Conservation (phyloP, 2,797 vertebrate genomes). For the Halcyon badia region DNA sequence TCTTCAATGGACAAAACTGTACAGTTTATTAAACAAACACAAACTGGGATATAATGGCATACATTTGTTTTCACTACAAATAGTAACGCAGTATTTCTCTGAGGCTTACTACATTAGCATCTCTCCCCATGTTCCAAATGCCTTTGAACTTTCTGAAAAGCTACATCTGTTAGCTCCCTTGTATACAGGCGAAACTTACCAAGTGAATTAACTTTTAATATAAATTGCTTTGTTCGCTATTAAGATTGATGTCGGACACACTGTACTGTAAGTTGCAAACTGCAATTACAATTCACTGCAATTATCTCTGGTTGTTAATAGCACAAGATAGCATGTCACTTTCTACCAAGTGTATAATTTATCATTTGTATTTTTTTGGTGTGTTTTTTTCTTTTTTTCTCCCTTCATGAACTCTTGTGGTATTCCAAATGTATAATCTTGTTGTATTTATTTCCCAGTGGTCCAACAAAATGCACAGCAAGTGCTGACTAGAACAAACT, state of each 20-base stretch:
- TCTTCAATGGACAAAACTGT: constrained; percentile 66
- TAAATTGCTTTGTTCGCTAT: constrained; percentile 87
- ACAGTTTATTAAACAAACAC: constrained; percentile 83
- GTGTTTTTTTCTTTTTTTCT: constrained; percentile 63
- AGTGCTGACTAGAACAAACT: constrained; percentile 93
- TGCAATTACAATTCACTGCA: constrained; percentile 94
- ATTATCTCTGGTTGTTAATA: constrained; percentile 97
- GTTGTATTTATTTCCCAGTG: constrained; percentile 94
- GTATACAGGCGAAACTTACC: constrained; percentile 81
- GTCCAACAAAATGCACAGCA: constrained; percentile 91
- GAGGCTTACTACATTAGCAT: constrained; percentile 81
- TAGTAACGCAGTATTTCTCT: constrained; percentile 80
- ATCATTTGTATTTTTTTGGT: constrained; percentile 84
- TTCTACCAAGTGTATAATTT: constrained; percentile 93
- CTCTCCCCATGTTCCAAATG: constrained; percentile 76
- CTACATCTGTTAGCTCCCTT: constrained; percentile 83
- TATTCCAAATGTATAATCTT: constrained; percentile 94
- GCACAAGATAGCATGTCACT: constrained; percentile 94
- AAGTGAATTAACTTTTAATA: constrained; percentile 89
- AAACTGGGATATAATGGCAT: constrained; percentile 82
- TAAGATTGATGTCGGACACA: constrained; percentile 92
- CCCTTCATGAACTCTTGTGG: constrained; percentile 87
- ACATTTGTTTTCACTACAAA: constrained; percentile 85
- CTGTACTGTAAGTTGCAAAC: constrained; percentile 89
- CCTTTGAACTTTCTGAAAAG: constrained; percentile 86